Evolutionary conservation across 2,888 invertebrate genomes (phyloP).

Genomic region (Caenorhabditis sinica): DNA sequence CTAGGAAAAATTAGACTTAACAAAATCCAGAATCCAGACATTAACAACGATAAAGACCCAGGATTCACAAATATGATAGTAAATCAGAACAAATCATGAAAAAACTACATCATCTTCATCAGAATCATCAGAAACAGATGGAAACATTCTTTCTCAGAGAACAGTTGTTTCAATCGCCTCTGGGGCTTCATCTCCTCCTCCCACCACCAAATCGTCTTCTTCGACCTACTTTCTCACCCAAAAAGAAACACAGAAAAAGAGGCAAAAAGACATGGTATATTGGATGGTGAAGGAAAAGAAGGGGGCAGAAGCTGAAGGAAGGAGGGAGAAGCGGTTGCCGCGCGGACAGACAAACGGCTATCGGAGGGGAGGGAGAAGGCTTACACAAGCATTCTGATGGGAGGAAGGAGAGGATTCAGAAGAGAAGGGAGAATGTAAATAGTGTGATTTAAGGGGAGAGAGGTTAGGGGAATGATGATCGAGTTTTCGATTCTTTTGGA

Average conservation of each 20-base stretch:
- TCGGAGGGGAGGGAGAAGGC: constrained; percentile 30
- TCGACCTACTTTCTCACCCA: constrained; percentile 60
- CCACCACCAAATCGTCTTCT: background rate
- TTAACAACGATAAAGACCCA: background rate
- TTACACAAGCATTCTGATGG: constrained; percentile 36
- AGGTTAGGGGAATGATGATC: constrained; percentile 34
- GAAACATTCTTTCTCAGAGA: background rate
- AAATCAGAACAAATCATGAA: background rate
- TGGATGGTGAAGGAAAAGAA: constrained; percentile 10
- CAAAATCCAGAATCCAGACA: constrained; percentile 1
- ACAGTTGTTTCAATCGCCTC: constrained; percentile 8
- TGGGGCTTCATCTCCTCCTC: constrained; percentile 28
- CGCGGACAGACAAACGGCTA: constrained; percentile 60
- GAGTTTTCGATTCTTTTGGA: constrained; percentile 45
- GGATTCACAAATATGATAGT: background rate
- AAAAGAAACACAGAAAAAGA: constrained; percentile 54
- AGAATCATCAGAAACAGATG: too few species aligned
- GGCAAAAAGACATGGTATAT: constrained; percentile 49
- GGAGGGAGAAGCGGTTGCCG: constrained; percentile 39
- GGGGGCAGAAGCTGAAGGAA: constrained; percentile 10
- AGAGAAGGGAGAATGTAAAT: constrained; percentile 17
- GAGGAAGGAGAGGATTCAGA: background rate
- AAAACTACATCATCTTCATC: background rate
- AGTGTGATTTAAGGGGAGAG: constrained; percentile 29
- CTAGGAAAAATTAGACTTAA: too few species aligned